phyloP scores from a whole-genome alignment of 2,888 invertebrate species.

The Quadroppia sp. region DNA sequence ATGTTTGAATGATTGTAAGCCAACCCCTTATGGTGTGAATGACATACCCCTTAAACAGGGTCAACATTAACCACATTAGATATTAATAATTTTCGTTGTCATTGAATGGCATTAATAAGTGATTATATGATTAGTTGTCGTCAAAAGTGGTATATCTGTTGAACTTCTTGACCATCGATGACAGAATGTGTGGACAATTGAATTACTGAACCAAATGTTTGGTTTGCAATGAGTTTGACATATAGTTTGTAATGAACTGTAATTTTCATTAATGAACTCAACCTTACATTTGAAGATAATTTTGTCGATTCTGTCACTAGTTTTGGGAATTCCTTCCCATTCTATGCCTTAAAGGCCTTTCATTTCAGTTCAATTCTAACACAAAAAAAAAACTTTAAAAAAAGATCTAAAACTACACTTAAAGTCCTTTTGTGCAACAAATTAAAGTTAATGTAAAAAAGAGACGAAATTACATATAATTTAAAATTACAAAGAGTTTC shows the following conservation, averaged over 20 bases:
- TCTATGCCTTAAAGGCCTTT: not conserved
- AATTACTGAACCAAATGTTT: slow-evolving; percentile 30
- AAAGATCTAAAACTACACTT: not conserved
- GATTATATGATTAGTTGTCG: not conserved
- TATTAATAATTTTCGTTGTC: not conserved
- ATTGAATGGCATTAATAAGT: not conserved
- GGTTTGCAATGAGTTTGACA: slow-evolving; percentile 7
- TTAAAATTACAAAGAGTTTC: slow-evolving; percentile 7
- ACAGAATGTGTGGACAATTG: slow-evolving; percentile 20
- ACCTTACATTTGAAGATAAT: too few species aligned
- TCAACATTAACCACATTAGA: too few species aligned
- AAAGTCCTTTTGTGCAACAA: not conserved
- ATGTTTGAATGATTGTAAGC: too few species aligned
- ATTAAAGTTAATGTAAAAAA: not conserved
- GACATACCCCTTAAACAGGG: too few species aligned
- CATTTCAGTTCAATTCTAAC: not conserved
- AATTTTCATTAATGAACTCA: slow-evolving; percentile 28
- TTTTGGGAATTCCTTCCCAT: not conserved
- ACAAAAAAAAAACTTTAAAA: not conserved
- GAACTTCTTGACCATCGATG: not conserved
- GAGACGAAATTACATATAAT: not conserved
- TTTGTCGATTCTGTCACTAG: too few species aligned
- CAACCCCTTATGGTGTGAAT: too few species aligned
- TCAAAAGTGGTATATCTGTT: not conserved
- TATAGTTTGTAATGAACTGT: not conserved